phyloP scores from a whole-genome alignment of 1,140 invertebrate species.

The Drosophila grimshawi region DNA sequence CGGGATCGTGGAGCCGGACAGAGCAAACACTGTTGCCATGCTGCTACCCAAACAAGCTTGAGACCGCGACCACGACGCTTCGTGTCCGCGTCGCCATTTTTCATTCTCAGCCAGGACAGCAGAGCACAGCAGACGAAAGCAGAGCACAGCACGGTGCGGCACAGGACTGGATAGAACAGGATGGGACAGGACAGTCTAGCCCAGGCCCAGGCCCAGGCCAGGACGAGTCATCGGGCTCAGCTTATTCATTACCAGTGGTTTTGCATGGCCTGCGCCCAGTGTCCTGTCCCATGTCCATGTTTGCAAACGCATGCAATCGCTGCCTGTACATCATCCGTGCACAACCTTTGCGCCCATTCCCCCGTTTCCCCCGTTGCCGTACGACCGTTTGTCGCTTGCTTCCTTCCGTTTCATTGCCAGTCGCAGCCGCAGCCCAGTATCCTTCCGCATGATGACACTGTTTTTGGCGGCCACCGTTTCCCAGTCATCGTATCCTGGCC shows the following conservation, averaged over 20 bases:
- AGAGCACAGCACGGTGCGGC: neutral
- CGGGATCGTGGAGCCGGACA: slow-evolving; percentile 7
- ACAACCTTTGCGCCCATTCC: slow-evolving; percentile 50
- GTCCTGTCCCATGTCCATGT: slow-evolving; percentile 38
- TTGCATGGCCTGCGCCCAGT: slow-evolving; percentile 35
- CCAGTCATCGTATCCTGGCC: slow-evolving; percentile 38
- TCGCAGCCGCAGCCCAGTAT: slow-evolving; percentile 64
- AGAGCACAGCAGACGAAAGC: neutral
- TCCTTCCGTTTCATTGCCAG: slow-evolving; percentile 82
- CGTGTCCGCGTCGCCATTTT: slow-evolving; percentile 66
- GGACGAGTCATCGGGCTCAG: slow-evolving; percentile 26
- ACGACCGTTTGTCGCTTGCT: slow-evolving; percentile 61
- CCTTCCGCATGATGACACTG: slow-evolving; percentile 81
- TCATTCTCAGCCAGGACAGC: slow-evolving; percentile 52
- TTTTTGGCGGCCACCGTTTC: slow-evolving; percentile 70
- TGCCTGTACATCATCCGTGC: slow-evolving; percentile 71
- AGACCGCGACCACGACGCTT: slow-evolving; percentile 52
- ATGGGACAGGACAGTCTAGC: no score
- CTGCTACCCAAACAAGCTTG: slow-evolving; percentile 79
- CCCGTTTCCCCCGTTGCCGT: slow-evolving; percentile 34
- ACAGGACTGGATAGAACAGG: no score
- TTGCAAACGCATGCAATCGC: slow-evolving; percentile 63
- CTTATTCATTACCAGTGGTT: slow-evolving; percentile 77
- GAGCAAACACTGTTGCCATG: slow-evolving; percentile 77
- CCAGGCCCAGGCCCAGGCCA: neutral